Conservation (phyloP, 2,113 vertebrate genomes). For the Ailurus styani region DNA sequence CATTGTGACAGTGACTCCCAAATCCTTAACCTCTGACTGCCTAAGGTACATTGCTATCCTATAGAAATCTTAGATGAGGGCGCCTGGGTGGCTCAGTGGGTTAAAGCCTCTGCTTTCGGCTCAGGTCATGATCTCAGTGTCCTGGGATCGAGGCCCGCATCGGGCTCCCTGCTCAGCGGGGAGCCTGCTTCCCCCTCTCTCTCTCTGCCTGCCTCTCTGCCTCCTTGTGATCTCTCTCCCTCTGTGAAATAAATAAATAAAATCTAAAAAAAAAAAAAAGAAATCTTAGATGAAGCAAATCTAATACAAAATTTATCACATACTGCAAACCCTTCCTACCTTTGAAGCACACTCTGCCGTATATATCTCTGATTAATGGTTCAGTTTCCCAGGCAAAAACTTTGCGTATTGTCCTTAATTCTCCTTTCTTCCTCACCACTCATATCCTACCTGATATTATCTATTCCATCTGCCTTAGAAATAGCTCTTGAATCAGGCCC, state of each 20-base stretch:
- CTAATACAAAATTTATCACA: neutral
- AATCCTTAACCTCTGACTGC: neutral
- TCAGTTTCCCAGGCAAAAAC: neutral
- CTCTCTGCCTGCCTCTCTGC: too few species aligned
- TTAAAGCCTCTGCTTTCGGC: too few species aligned
- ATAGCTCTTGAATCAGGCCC: neutral
- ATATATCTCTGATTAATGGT: neutral
- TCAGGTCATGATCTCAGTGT: too few species aligned
- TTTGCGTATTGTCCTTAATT: neutral
- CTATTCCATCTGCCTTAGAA: neutral
- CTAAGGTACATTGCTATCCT: neutral
- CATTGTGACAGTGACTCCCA: neutral
- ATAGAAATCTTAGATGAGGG: neutral
- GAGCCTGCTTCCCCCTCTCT: too few species aligned
- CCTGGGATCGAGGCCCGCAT: too few species aligned
- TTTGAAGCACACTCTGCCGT: neutral
- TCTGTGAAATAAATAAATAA: too few species aligned
- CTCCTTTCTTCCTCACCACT: neutral
- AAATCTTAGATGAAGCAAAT: neutral
- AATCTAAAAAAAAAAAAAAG: too few species aligned
- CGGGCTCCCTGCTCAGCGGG: too few species aligned
- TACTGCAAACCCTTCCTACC: neutral
- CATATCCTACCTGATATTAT: neutral
- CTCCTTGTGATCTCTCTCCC: too few species aligned
- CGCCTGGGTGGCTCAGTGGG: too few species aligned